Evolutionary conservation across 2,888 invertebrate species (phyloP).

Genomic region (Pherbina coryleti): DNA sequence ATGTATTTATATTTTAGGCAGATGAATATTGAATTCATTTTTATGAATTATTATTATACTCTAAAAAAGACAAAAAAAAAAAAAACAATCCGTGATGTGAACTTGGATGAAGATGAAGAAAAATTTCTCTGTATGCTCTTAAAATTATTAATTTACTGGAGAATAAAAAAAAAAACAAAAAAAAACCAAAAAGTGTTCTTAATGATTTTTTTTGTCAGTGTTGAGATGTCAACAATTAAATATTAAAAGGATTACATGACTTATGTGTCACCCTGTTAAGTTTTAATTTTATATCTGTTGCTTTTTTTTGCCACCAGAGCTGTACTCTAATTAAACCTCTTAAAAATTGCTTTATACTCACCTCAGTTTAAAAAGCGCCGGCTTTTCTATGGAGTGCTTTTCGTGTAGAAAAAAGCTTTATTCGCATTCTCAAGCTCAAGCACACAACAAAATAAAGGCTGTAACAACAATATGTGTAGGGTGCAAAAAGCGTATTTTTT

Average conservation of each 20-base stretch:
- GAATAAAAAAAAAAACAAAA: conserved; percentile 33
- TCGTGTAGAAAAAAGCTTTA: no score
- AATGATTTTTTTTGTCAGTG: background rate
- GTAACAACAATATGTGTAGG: no score
- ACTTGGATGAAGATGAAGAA: conserved; percentile 9
- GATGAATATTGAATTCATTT: conserved; percentile 35
- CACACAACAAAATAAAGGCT: no score
- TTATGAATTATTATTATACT: conserved; percentile 33
- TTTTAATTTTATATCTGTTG: no score
- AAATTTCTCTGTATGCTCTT: conserved; percentile 39
- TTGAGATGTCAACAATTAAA: background rate
- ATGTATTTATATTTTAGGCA: conserved; percentile 38
- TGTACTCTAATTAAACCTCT: no score
- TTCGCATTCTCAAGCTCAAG: no score
- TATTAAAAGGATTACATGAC: no score
- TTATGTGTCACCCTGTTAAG: no score
- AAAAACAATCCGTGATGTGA: conserved; percentile 15
- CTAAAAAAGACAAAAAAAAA: conserved; percentile 14
- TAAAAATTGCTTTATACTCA: no score
- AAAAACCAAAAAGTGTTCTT: conserved; percentile 10
- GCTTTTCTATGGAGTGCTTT: no score
- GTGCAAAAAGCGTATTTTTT: no score
- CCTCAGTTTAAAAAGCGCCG: no score
- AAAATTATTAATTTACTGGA: conserved; percentile 37
- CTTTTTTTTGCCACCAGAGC: background rate